These are phyloP conservation scores for Spinus olivaceus DNA, from an alignment of 2,797 vertebrate genomes.

Conservation along the genomic window DNA sequence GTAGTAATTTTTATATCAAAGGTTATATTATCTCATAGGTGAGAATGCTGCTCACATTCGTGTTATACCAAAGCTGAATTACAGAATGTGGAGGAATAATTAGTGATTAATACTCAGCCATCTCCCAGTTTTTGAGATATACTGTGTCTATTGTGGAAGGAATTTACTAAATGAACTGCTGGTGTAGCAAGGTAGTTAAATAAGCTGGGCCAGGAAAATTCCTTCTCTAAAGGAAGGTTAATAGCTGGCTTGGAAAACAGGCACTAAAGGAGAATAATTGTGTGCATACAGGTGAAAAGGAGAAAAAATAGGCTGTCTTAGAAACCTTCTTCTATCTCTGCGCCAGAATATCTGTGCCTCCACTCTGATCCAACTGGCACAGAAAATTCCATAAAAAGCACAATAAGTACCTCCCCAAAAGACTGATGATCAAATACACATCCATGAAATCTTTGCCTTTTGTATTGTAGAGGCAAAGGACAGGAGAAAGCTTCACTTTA, in stretches of 20 bases:
- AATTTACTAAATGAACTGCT: neutral
- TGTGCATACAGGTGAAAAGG: neutral
- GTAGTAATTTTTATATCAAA: neutral
- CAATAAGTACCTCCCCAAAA: neutral
- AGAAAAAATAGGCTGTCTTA: neutral
- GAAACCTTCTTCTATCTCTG: neutral
- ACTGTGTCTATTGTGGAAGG: neutral
- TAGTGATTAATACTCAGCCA: neutral
- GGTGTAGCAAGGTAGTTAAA: neutral
- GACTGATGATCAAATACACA: neutral
- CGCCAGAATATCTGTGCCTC: neutral
- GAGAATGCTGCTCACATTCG: neutral
- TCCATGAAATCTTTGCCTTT: neutral
- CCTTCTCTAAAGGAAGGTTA: neutral
- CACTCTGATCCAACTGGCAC: neutral
- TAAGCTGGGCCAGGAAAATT: neutral
- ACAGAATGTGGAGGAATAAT: neutral
- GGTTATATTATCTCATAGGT: neutral
- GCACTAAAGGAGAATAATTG: neutral
- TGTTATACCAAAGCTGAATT: neutral
- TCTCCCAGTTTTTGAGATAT: neutral
- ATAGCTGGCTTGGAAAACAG: neutral
- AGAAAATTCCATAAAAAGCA: neutral
- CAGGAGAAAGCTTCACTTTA: neutral
- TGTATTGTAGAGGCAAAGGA: neutral